Evolutionary conservation across 92 coral and sea anemone species (phyloP), one percentile per base, ranked within the genome.

Genomic region (Phenganax marumi): DNA sequence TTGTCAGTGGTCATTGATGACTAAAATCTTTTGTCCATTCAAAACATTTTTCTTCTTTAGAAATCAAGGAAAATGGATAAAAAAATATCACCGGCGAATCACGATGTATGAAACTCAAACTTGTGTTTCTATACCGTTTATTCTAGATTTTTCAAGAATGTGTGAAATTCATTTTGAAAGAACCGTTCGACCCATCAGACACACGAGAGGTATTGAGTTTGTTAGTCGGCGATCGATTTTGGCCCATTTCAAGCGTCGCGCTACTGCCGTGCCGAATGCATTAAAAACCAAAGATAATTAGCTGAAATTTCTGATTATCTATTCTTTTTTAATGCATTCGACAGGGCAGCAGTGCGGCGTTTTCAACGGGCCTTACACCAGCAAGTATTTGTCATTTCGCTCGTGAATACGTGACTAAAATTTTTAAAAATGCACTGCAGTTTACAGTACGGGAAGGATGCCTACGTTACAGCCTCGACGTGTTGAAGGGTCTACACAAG

Each of bases 81-180:
- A 5, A 2, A 5, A 33, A 0, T 5, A 33, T 33, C 43, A 33
- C 5, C 43, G 43, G 43, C 43, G 3, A 33, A 33, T 2, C 5
- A 33, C 43, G 43, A 33, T 33, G 43, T 33, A 1, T 33, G 43
- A 1, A 33, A 33, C 2, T 33, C 55, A 12, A 18, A 52, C 8
- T 66, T 19, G 23, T 25, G 26, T 12, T 46, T 3, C 18, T 49
- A 52, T 19, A 24, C 54, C 6, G 21, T 65, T 25, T 23, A 50
- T 39, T 77, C 65, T 46, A 93, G 97, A 81, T 93, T 75, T 93
- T 93, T 80, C 97, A 93, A 84, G 91, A 91, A 73, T 84, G 89
- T 77, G 86, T 92, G 13, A 89, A 84, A 79, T 85, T 83, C 68
- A 49, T 93, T n/a, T 78, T 93, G 8, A 79, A 75, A 62, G 60